Percentiles rank a stretch among this genome's conserved stretches.
Evolutionary conservation across 2,888 invertebrate species (phyloP).

Genomic region (Brachypalpus laphriformis): DNA sequence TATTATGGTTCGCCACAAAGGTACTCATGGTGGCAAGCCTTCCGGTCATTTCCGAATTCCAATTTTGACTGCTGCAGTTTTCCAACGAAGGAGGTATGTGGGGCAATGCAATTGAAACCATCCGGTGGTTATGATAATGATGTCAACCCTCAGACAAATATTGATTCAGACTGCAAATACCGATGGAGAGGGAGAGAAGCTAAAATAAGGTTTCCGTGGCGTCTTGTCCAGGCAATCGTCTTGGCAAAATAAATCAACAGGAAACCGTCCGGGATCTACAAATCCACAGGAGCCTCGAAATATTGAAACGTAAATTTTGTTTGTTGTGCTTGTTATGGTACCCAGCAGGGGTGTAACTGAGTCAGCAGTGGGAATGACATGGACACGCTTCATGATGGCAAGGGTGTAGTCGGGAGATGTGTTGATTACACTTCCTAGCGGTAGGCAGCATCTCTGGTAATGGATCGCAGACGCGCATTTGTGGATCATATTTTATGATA

Average conservation of each 20-base stretch:
- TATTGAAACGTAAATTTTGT: constrained; percentile 30
- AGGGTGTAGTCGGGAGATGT: neutral
- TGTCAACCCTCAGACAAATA: constrained; percentile 55
- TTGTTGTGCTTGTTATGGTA: neutral
- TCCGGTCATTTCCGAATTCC: too few species aligned
- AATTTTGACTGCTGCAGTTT: too few species aligned
- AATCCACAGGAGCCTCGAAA: constrained; percentile 23
- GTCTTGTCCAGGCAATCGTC: neutral
- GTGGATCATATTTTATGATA: too few species aligned
- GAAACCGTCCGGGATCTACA: neutral
- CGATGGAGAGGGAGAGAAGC: neutral
- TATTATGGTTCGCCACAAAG: constrained; percentile 56
- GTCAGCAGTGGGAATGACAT: constrained; percentile 5
- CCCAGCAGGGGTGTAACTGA: constrained; percentile 5
- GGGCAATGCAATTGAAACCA: too few species aligned
- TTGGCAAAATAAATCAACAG: constrained; percentile 12
- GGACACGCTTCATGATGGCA: neutral
- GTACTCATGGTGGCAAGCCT: too few species aligned
- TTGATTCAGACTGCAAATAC: constrained; percentile 29
- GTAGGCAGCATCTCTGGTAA: too few species aligned
- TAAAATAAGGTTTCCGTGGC: too few species aligned
- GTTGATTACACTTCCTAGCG: neutral
- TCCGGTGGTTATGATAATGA: constrained; percentile 14
- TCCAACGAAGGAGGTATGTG: too few species aligned
- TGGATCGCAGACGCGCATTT: too few species aligned